phyloP scores from a whole-genome alignment of 2,888 invertebrate genomes.

The Ormia ochracea region DNA sequence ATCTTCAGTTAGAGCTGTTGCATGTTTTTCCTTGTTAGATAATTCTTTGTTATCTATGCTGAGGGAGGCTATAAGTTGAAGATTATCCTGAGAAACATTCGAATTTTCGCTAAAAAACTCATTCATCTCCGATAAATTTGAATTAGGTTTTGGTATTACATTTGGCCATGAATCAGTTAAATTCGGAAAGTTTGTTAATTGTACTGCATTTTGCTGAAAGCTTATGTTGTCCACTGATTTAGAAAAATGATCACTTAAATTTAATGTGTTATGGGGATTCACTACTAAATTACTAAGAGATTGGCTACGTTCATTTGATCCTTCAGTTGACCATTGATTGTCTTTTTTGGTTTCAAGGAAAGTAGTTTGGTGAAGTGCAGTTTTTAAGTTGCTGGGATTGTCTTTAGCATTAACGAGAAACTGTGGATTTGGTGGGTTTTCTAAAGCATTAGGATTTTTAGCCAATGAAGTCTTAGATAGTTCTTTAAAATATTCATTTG shows the following conservation, averaged over 20 bases:
- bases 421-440: not conserved
- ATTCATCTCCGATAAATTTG: not conserved
- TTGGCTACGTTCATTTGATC: not conserved
- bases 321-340: not conserved
- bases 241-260: not conserved
- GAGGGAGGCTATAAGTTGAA: not conserved
- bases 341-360: not conserved
- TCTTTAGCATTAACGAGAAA: not conserved
- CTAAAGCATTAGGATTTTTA: slow-evolving; percentile 21
- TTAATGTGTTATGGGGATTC: not conserved
- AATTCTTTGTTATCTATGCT: not conserved
- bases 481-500: not conserved
- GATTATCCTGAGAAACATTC: not conserved
- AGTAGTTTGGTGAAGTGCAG: not conserved
- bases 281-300: slow-evolving; percentile 14
- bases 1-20: not conserved
- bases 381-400: not conserved
- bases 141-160: not conserved
- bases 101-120: not conserved
- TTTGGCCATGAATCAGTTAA: not conserved
- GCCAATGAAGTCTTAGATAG: slow-evolving; percentile 5
- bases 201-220: not conserved
- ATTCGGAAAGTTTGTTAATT: not conserved
- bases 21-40: not conserved
- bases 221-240: slow-evolving; percentile 7